Conservation (phyloP, 2,113 vertebrate species). For the Eulemur rufifrons region DNA sequence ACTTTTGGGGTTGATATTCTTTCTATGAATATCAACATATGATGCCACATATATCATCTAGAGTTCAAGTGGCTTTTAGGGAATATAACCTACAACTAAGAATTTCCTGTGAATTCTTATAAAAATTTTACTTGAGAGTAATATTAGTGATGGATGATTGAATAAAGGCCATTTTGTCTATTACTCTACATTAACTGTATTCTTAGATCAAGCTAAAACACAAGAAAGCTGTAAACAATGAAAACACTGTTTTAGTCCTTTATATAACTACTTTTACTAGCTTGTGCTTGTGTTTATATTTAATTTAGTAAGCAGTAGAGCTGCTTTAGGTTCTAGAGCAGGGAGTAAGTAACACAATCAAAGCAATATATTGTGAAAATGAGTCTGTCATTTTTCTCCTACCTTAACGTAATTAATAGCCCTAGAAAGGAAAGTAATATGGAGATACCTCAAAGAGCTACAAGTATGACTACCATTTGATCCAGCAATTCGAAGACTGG, state of each 20-base stretch:
- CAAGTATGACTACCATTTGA: no score
- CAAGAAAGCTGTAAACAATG: background rate
- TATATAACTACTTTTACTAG: background rate
- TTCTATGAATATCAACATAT: no score
- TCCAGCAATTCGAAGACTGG: no score
- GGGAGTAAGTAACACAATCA: background rate
- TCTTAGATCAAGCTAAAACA: background rate
- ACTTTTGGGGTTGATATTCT: background rate
- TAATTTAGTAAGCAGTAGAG: background rate
- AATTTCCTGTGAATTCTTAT: background rate
- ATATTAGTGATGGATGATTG: background rate
- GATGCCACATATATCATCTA: background rate
- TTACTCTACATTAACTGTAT: background rate
- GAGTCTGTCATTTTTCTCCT: background rate
- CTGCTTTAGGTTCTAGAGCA: background rate
- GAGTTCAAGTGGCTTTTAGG: background rate
- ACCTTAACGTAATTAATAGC: background rate
- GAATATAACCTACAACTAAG: background rate
- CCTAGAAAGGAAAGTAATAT: background rate
- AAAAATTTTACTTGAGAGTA: background rate
- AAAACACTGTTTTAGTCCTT: background rate
- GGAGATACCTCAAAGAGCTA: no score
- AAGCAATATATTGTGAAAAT: background rate
- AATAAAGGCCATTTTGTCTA: background rate
- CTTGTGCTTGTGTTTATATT: constrained; percentile 10